Base-by-base conservation (phyloP, 2,797 vertebrate species). In the Bryconaethiops microstoma region DNA sequence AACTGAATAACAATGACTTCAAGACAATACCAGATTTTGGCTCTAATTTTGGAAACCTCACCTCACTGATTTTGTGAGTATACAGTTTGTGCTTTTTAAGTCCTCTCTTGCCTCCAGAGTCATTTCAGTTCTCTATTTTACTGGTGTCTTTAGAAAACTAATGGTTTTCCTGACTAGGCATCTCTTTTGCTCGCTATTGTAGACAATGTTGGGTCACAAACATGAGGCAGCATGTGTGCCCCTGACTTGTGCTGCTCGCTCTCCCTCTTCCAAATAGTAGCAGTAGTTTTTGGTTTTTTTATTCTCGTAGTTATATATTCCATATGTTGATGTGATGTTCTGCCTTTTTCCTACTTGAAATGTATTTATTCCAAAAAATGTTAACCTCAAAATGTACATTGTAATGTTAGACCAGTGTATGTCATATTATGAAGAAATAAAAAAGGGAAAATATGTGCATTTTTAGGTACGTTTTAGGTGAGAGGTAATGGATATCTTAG, bases 21-120 rank as follows among this genome's bases (percentile, higher is more conserved):
- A 95, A 96, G 78, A 83, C 83, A 1, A 91, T 99, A 86, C 97
- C 98, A 23, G 91, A 96, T 86, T 88, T 99, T 87, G 97, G 97
- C 23, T 88, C 89, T 7, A 70, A 87, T 3, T 93, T 96, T 0
- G 89, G 91, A 54, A 98, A 97, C 90, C 88, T 99, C 90, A 97
- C 96, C 57, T 88, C 93, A 29, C 94, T 99, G 1, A 92, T 94
- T 88, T 87, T 98, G 97, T 99, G 92, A 99, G 97, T 98, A 87
- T 79, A 77, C 7, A n/a, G 39, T 59, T 19, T 40, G 4, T 9
- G 7, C 7, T 65, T 39, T 29, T 2, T 62, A 4, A 21, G 19
- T 29, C 8, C 21, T 62, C 10, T 12, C 35, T 39, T 17, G 8
- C 63, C 45, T 65, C 19, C 63, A 55, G 62, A 65, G 45, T 13